A percentile compares a stretch with the other conserved stretches of the same genome.
Conservation (phyloP, 2,797 vertebrate species). For the Petrocephalus sullivani region DNA sequence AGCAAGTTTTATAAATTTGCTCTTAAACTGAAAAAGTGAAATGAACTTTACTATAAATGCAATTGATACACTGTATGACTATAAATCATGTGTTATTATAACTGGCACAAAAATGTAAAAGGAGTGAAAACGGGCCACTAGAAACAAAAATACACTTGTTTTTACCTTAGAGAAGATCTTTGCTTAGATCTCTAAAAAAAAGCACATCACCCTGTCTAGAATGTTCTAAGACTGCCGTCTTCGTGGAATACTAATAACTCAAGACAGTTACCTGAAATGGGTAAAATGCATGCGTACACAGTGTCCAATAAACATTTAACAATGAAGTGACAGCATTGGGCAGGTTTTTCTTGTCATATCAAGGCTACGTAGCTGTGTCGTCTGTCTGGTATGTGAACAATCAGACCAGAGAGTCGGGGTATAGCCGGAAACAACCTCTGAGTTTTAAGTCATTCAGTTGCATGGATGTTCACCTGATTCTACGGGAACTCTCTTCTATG, state of each 20-base stretch:
- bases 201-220: neutral
- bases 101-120: neutral
- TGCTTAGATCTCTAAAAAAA: slow-evolving; percentile 2
- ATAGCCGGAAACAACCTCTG: neutral
- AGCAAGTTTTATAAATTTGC: neutral
- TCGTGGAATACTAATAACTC: neutral
- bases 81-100: neutral
- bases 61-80: neutral
- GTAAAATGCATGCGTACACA: neutral
- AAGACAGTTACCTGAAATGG: neutral
- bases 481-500: neutral
- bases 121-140: neutral
- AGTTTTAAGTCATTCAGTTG: neutral
- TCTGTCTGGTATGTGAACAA: neutral
- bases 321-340: neutral
- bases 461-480: neutral
- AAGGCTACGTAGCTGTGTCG: neutral
- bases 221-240: neutral
- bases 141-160: neutral
- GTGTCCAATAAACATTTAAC: neutral
- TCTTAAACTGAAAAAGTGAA: neutral
- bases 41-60: neutral
- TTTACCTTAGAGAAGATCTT: neutral
- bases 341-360: neutral
- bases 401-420: neutral